These are phyloP conservation scores for Thomomys bottae DNA, from an alignment of 2,113 vertebrate species.

Conservation along the genomic window DNA sequence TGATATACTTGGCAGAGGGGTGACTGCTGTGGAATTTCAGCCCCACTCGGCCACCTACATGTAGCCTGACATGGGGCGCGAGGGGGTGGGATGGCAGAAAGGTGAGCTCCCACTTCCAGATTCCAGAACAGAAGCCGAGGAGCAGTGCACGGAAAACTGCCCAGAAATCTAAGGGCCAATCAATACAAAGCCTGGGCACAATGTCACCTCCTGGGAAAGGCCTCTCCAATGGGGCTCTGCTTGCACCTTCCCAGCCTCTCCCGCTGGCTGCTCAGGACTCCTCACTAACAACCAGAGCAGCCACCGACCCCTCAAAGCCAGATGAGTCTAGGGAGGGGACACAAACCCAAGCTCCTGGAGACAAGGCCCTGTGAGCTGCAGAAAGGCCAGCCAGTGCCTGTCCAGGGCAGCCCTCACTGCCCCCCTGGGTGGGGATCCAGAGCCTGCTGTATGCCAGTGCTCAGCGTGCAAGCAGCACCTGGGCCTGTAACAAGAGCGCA, in stretches of 20 bases:
- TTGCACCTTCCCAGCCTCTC: too few relatives aligned
- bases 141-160: too few relatives aligned
- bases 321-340: too few relatives aligned
- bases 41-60: accelerated
- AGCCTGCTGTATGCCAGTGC: neutral
- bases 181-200: too few relatives aligned
- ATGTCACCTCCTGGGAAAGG: too few relatives aligned
- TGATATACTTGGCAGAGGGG: neutral
- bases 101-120: neutral
- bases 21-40: neutral
- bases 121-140: neutral
- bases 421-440: accelerated
- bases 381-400: accelerated
- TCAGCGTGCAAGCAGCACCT: too few relatives aligned
- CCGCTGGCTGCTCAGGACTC: too few relatives aligned
- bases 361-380: neutral
- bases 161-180: neutral
- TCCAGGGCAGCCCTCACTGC: accelerated
- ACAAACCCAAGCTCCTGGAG: too few relatives aligned
- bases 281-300: too few relatives aligned
- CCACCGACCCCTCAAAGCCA: too few relatives aligned
- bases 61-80: accelerated
- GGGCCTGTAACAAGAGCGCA: neutral
- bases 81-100: neutral
- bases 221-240: too few relatives aligned